phyloP scores from a whole-genome alignment of 2,888 invertebrate species.

The Venusia cambrica region DNA sequence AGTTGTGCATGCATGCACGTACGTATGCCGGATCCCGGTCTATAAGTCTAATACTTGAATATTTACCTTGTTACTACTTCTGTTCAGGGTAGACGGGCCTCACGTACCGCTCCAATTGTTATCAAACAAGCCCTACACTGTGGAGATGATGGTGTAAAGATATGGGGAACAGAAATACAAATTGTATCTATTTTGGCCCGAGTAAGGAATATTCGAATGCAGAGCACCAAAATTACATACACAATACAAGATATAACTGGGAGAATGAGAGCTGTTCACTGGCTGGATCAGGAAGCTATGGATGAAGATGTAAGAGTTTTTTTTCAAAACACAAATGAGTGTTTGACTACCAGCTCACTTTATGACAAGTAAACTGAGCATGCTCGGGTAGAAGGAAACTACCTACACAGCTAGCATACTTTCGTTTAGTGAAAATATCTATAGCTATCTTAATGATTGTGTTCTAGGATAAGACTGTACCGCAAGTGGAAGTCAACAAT shows the following conservation, averaged over 20 bases:
- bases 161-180: slow-evolving; percentile 76
- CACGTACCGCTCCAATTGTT: slow-evolving; percentile 73
- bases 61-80: slow-evolving; percentile 5
- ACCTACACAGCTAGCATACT: no score
- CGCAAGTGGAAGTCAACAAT: slow-evolving; percentile 73
- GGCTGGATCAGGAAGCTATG: slow-evolving; percentile 73
- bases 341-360: no score
- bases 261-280: slow-evolving; percentile 71
- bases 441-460: not conserved
- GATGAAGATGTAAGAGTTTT: slow-evolving; percentile 68
- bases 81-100: slow-evolving; percentile 62
- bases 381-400: no score
- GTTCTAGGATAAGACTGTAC: slow-evolving; percentile 65
- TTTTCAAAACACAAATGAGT: no score
- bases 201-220: slow-evolving; percentile 64
- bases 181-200: slow-evolving; percentile 69
- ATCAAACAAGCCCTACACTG: slow-evolving; percentile 70
- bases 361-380: no score
- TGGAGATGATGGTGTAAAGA: slow-evolving; percentile 73
- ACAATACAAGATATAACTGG: slow-evolving; percentile 77
- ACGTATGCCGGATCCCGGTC: no score
- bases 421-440: no score
- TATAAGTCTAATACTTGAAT: no score
- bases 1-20: no score
- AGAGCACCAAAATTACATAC: slow-evolving; percentile 75